Base-by-base conservation (phyloP, 1,140 invertebrate genomes). In the Heliconius himera region DNA sequence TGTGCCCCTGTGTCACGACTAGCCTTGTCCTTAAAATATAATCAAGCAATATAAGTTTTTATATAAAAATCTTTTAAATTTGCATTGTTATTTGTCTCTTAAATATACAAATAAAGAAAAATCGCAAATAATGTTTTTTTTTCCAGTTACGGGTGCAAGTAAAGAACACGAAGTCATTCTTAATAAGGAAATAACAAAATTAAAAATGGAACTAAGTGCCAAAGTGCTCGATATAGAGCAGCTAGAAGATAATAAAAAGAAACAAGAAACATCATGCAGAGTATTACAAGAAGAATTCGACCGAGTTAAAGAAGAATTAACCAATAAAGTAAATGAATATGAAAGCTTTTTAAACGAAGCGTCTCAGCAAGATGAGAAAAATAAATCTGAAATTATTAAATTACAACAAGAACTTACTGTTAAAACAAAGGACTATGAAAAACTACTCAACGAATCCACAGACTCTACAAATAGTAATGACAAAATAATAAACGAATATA, bases 131-230 rank as follows among this genome's bases (percentile, higher is more conserved):
- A 71, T 51, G 70, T n/a, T 71, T 81, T 81, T 81, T 80, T 80
- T 93, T 94, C 79, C 83, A 95, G 94, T 94, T 73, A 83, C 93
- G 77, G 91, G 93, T 78, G 83, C 86, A 22, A 93, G 87, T 82
- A 95, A 94, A 85, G 94, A 93, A 89, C 93, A 91, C 70, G 94
- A 95, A 91, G 88, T 94, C 18, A 91, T 87, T 82, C 86, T 95
- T 38, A 94, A 94, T 79, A 96, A 95, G 89, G 95, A 96, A 89
- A 89, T 95, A 66, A 95, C 95, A 16, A 95, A 95, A 89, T 83
- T 95, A 20, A 95, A 95, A 93, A 95, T 95, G 95, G 95, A 96
- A 87, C 81, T 95, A 13, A 95, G 95, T 86, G 91, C 94, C 72
- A 95, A 95, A 92, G 86, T 94, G 54, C 86, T 95, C 80, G 95